Evolutionary conservation across 2,797 vertebrate genomes (phyloP).

Genomic region (Coregonus sp.): DNA sequence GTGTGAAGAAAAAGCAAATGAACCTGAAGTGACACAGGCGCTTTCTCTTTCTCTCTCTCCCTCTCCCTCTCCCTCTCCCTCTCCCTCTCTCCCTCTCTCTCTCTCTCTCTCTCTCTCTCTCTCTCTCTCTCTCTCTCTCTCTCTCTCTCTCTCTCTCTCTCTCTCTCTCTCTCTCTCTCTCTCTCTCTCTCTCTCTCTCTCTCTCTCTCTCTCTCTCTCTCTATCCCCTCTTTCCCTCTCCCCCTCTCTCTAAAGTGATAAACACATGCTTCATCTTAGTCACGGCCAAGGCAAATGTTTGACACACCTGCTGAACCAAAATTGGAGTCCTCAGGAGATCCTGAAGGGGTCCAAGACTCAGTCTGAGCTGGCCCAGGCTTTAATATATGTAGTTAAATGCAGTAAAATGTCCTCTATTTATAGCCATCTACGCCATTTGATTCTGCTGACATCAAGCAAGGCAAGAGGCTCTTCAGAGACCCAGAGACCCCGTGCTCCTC

Average conservation of each 20-base stretch:
- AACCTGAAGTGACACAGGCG: background rate
- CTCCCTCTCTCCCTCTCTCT: constrained; percentile 53
- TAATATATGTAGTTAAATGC: constrained; percentile 21
- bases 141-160: constrained; percentile 53
- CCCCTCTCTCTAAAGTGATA: constrained; percentile 70
- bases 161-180: background rate
- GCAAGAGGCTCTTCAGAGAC: constrained; percentile 2
- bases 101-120: background rate
- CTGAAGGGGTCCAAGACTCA: constrained; percentile 66
- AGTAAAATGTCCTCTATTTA: constrained; percentile 49
- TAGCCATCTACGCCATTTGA: constrained; percentile 39
- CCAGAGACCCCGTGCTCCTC: constrained; percentile 42
- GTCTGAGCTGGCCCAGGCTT: constrained; percentile 50
- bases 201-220: background rate
- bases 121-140: background rate
- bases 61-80: constrained; percentile 52
- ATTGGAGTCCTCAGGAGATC: constrained; percentile 77
- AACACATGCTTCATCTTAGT: constrained; percentile 76
- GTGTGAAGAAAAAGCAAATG: background rate
- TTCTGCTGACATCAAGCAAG: constrained; percentile 28
- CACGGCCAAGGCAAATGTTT: constrained; percentile 83
- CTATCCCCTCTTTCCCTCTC: constrained; percentile 17
- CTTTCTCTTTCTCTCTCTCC: constrained; percentile 10
- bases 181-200: background rate
- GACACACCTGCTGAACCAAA: constrained; percentile 82